Evolutionary conservation across 2,888 invertebrate genomes (phyloP), one percentile per base, ranked within the genome.

Genomic region (Anarsia innoxiella): DNA sequence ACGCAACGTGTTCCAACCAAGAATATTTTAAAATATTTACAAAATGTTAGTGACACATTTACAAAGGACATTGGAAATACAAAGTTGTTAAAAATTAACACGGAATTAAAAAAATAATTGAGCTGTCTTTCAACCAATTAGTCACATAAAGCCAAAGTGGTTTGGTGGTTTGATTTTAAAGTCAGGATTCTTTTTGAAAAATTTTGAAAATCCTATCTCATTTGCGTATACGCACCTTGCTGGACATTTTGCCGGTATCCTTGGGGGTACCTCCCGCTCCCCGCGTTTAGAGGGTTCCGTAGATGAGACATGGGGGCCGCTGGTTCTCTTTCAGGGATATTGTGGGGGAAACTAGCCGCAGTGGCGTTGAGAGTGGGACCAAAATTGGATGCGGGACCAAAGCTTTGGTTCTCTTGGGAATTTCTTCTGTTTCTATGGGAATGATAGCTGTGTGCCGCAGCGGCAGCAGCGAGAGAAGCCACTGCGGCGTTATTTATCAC

Each of bases 401-500:
- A 82, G 40, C 70, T 78, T 45, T 71, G 76, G 53, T 78, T 80
- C 34, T 85, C 85, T 48, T 78, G 83, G n/a, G 85, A 79, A 34
- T 76, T 75, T 38, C 84, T 66, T 46, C 84, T 65, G 39, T 80
- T 80, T 59, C 84, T 76, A 54, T 83, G 80, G 2, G 80, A 66
- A 32, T 84, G 85, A 49, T 84, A 85, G 59, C 72, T 76, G 38
- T 84, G 84, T 0, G 86, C 86, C 1, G 85, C 86, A 0, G 86
- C 86, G 3, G 83, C 84, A 6, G 84, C 82, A 1, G 85, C 86
- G 30, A 86, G 61, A 1, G 85, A 79, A 1, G 85, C 86, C 9
- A 86, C 86, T 33, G 83, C 76, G 42, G 86, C 82, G 63, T 86
- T 79, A 66, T 86, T 85, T 47, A 86, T 73, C 14, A 86, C 80